Evolutionary conservation across 1,140 invertebrate genomes (phyloP).

Genomic region (Halictus rubicundus): DNA sequence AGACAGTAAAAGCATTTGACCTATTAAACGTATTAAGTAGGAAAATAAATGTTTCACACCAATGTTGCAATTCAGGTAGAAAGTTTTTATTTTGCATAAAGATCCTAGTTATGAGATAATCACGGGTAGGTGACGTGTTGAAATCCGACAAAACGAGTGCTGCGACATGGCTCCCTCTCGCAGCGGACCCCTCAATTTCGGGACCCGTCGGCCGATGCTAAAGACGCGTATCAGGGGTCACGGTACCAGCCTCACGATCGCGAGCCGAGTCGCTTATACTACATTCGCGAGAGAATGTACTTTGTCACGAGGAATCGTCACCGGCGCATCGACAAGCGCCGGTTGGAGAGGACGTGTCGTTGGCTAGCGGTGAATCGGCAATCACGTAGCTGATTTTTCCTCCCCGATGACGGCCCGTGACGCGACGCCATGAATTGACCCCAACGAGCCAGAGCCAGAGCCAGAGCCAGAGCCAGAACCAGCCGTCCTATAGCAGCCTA

Average conservation of each 20-base stretch:
- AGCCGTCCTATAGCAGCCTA: not conserved
- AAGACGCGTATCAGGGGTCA: not conserved
- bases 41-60: too few species aligned
- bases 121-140: too few species aligned
- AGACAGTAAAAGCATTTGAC: too few species aligned
- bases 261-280: not conserved
- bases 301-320: constrained; percentile 28
- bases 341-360: constrained; percentile 7
- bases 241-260: not conserved
- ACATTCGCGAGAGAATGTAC: not conserved
- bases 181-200: not conserved
- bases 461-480: not conserved
- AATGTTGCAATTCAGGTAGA: too few species aligned
- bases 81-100: too few species aligned
- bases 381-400: constrained; percentile 27
- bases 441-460: not conserved
- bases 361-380: constrained; percentile 42
- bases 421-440: constrained; percentile 16
- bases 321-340: constrained; percentile 3
- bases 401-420: constrained; percentile 10
- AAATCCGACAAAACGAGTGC: too few species aligned
- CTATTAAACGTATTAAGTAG: too few species aligned
- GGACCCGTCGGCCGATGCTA: not conserved
- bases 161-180: too few species aligned
- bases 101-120: too few species aligned